These are phyloP conservation scores for Apotomis capreana DNA, from an alignment of 2,888 invertebrate species.

Conservation along the genomic window DNA sequence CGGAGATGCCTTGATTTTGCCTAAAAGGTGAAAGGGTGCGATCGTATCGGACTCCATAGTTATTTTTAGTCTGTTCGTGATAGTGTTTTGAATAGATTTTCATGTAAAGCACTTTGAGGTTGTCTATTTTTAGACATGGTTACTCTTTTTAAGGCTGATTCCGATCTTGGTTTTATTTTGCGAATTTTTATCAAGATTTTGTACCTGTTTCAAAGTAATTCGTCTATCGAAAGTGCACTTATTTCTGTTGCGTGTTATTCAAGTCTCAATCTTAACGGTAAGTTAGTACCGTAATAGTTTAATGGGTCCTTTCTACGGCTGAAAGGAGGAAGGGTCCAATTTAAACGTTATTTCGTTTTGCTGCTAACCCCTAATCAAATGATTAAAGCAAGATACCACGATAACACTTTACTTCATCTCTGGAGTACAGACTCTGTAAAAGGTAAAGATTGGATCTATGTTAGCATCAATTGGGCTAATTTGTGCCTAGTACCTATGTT, in stretches of 20 bases:
- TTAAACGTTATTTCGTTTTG: slow-evolving; percentile 1
- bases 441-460: too few relatives aligned
- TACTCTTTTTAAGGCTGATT: too few relatives aligned
- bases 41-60: slow-evolving; percentile 4
- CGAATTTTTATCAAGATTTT: too few relatives aligned
- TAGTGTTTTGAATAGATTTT: slow-evolving; percentile 2
- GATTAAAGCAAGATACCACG: neutral
- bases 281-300: neutral
- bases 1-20: slow-evolving; percentile 16
- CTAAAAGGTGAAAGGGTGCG: slow-evolving; percentile 19
- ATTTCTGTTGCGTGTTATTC: too few relatives aligned
- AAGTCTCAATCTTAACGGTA: too few relatives aligned
- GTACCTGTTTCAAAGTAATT: too few relatives aligned
- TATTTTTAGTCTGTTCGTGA: slow-evolving; percentile 15
- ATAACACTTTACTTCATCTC: slow-evolving; percentile 1
- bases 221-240: too few relatives aligned
- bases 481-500: too few relatives aligned
- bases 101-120: neutral
- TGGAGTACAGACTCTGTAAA: too few relatives aligned
- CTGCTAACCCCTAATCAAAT: slow-evolving; percentile 22
- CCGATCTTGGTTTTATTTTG: too few relatives aligned
- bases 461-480: too few relatives aligned
- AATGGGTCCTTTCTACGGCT: slow-evolving; percentile 13
- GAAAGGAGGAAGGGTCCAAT: slow-evolving; percentile 20
- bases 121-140: too few relatives aligned